Base-by-base conservation (phyloP, 2,113 vertebrate genomes). In the Phaethon lepturus region DNA sequence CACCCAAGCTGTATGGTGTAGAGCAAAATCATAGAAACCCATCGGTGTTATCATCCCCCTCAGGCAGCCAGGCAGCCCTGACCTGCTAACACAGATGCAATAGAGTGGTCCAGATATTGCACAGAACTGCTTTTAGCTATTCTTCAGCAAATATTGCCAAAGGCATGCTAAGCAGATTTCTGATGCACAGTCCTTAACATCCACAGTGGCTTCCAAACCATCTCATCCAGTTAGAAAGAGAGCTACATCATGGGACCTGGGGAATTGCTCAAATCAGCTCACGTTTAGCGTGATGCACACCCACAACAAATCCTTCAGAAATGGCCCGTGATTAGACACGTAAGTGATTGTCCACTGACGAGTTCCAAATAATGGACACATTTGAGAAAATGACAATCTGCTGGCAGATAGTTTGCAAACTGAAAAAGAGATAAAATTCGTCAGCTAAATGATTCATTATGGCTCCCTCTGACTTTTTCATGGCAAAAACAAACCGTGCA, bases 381-480 rank as follows among this genome's bases (percentile, higher is more conserved):
- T 71, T 75, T 77, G 88, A 87, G 91, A 87, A 91, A 94, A 92
- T 83, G 69, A 52, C 93, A 93, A 68, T 95, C 66, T 96, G 84
- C 86, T 67, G 76, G 75, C 91, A 93, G 72, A 84, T 7, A 87
- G 53, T 92, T 92, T 95, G 67, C 90, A 97, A 93, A 96, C 73
- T 85, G 66, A 71, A 76, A 67, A 76, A 63, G 80, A 80, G 58
- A 91, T 45, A 69, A 78, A 93, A 90, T 92, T 95, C 3, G 3
- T 96, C 88, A 86, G 77, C 50, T 79, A 83, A 93, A 91, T 89
- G 88, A 92, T 95, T 95, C 90, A 94, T 97, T 94, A 77, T 74
- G 93, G 45, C 72, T 96, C 69, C 85, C 53, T 92, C 60, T 75
- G 87, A 49, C 78, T 92, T 95, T 63, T 91, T 92, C 84, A 91